Conservation (phyloP, 1,140 invertebrate genomes). For the Tetramorium parvispinum region DNA sequence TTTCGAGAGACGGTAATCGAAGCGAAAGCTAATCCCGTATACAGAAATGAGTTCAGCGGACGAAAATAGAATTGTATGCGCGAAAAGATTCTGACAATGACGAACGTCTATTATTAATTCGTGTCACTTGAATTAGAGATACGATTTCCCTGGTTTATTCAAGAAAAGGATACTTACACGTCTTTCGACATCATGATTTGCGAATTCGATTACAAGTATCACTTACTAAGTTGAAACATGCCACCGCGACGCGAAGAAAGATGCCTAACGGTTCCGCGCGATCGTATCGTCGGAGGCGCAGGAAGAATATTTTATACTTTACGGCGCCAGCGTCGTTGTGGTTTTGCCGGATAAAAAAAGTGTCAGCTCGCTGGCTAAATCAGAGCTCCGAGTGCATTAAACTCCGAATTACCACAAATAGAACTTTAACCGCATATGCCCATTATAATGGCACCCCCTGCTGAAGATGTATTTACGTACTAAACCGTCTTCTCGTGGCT, state of each 20-base stretch:
- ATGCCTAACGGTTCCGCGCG: conserved; percentile 3
- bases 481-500: conserved; percentile 81
- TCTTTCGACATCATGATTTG: not conserved
- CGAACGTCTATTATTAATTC: conserved; percentile 46
- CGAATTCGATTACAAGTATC: not conserved
- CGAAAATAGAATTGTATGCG: conserved; percentile 41
- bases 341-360: conserved; percentile 71
- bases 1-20: conserved; percentile 44
- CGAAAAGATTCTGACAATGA: conserved; percentile 6
- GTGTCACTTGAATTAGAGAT: conserved; percentile 23
- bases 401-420: conserved; percentile 86
- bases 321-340: conserved; percentile 74
- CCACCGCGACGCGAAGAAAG: not conserved
- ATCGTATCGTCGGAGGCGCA: conserved; percentile 63
- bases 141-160: not conserved
- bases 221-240: not conserved
- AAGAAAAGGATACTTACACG: not conserved
- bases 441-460: conserved; percentile 85
- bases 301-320: conserved; percentile 82
- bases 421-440: conserved; percentile 85
- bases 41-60: conserved; percentile 48
- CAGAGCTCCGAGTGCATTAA: conserved; percentile 83
- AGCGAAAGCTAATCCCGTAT: conserved; percentile 39
- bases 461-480: conserved; percentile 85
- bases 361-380: conserved; percentile 78